phyloP scores from a whole-genome alignment of 2,113 vertebrate genomes.

The Cricetomys ansorgei region DNA sequence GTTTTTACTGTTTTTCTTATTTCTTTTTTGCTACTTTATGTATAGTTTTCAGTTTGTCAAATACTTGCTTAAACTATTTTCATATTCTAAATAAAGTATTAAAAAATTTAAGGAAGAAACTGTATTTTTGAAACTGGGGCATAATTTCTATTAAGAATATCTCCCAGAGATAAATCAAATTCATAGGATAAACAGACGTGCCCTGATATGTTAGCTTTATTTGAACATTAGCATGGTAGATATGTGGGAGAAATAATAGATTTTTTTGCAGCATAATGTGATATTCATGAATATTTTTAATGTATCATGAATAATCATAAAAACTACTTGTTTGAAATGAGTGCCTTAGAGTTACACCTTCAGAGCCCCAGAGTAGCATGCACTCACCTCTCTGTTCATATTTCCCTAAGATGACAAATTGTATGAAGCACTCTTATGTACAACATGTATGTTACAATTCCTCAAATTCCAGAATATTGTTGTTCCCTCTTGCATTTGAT shows the following conservation, averaged over 20 bases:
- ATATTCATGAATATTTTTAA: constrained; percentile 25
- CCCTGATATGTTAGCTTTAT: neutral
- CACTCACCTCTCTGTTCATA: neutral
- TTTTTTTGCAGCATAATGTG: constrained; percentile 32
- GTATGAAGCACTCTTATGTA: neutral
- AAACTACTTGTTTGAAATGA: neutral
- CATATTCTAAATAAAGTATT: neutral
- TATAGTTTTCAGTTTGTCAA: neutral
- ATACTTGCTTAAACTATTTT: neutral
- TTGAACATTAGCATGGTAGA: neutral
- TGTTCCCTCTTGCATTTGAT: neutral
- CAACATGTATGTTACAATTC: neutral
- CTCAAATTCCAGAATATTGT: neutral
- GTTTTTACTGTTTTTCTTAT: neutral
- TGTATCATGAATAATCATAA: neutral
- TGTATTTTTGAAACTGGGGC: neutral
- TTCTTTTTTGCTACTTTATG: neutral
- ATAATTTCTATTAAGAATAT: neutral
- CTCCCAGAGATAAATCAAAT: neutral
- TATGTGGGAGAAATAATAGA: neutral
- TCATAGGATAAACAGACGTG: neutral
- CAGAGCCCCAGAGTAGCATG: neutral
- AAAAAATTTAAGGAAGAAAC: neutral
- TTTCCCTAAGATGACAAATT: neutral
- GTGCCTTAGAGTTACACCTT: neutral